These are phyloP conservation scores for Phytoseiulus persimilis DNA, from an alignment of 2,888 invertebrate species.

Conservation along the genomic window DNA sequence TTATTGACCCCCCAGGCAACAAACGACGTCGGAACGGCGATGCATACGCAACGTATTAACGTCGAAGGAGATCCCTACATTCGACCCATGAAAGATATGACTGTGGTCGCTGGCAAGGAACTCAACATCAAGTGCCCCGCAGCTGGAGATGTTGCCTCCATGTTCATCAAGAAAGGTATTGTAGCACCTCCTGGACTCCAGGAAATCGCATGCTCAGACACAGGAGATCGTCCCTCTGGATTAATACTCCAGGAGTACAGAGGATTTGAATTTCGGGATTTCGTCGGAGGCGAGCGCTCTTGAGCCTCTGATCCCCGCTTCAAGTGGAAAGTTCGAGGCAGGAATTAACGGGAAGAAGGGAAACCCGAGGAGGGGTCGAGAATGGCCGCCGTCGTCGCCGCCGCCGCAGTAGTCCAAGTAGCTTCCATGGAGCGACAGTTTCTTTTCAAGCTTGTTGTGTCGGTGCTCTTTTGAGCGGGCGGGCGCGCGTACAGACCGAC, in stretches of 20 bases:
- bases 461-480: background rate
- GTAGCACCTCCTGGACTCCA: no score
- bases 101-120: constrained; percentile 30
- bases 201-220: no score
- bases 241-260: no score
- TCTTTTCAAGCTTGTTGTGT: background rate
- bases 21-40: constrained; percentile 33
- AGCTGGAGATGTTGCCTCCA: constrained; percentile 23
- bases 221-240: no score
- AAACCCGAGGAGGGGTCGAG: background rate
- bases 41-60: constrained; percentile 23
- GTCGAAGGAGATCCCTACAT: constrained; percentile 37
- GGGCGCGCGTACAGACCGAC: background rate
- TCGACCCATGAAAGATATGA: constrained; percentile 26
- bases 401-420: background rate
- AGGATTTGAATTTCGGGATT: no score
- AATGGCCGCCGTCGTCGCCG: background rate
- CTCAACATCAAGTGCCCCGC: constrained; percentile 34
- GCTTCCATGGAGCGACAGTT: background rate
- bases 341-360: no score
- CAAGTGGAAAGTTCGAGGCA: background rate
- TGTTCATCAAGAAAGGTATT: constrained; percentile 35
- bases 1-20: background rate
- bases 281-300: no score
- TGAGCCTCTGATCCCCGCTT: background rate